phyloP scores from a whole-genome alignment of 2,888 invertebrate species.

The Drymonia ruficornis region DNA sequence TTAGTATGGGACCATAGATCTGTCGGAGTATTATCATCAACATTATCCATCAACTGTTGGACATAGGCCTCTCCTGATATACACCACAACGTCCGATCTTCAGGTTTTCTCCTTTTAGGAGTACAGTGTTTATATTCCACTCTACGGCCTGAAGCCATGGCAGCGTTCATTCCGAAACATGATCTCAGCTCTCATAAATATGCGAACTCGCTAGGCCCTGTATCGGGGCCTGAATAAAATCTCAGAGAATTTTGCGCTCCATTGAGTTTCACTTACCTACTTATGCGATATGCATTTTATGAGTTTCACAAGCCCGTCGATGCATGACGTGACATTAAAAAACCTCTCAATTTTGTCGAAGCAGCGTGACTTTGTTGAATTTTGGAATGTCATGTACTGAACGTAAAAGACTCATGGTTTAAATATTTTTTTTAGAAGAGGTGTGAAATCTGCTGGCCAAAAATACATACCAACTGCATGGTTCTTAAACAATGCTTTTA shows the following conservation, averaged over 20 bases:
- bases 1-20: too few relatives aligned
- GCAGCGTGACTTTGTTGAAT: constrained; percentile 13
- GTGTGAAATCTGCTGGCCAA: too few relatives aligned
- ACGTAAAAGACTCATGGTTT: constrained; percentile 12
- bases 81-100: too few relatives aligned
- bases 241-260: constrained; percentile 56
- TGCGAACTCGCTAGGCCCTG: constrained; percentile 38
- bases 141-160: too few relatives aligned
- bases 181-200: constrained; percentile 54
- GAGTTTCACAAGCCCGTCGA: constrained; percentile 20
- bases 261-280: constrained; percentile 63
- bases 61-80: too few relatives aligned
- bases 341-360: constrained; percentile 16
- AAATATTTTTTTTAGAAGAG: constrained; percentile 8
- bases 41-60: too few relatives aligned
- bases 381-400: constrained; percentile 18
- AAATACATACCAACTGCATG: too few relatives aligned
- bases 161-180: constrained; percentile 9
- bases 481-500: too few relatives aligned
- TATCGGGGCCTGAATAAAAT: constrained; percentile 50
- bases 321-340: constrained; percentile 23
- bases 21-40: too few relatives aligned
- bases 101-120: too few relatives aligned
- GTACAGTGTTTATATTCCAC: too few relatives aligned
- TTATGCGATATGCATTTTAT: constrained; percentile 59